Conservation (phyloP, 2,797 vertebrate genomes). For the Mus spretus region DNA sequence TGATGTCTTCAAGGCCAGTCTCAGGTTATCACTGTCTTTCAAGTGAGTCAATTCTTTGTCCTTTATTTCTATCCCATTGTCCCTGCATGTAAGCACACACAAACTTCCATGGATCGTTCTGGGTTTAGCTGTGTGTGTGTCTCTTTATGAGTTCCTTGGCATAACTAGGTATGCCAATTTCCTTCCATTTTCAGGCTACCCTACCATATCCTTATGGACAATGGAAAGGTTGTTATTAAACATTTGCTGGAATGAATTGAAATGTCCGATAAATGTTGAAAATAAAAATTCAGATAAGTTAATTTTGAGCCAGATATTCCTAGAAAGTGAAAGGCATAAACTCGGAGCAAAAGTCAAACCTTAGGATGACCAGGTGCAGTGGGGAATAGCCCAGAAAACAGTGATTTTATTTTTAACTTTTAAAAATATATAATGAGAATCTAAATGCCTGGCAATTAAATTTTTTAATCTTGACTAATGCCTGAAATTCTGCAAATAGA, state of each 20-base stretch:
- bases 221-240: neutral
- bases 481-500: neutral
- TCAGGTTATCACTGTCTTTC: neutral
- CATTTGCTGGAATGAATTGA: neutral
- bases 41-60: neutral
- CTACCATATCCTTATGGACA: neutral
- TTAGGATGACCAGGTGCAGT: neutral
- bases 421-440: slow-evolving; percentile 31
- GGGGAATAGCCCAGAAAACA: neutral
- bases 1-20: neutral
- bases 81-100: neutral
- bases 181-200: neutral
- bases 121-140: neutral
- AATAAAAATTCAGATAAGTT: slow-evolving; percentile 5
- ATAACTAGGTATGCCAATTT: neutral
- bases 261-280: neutral
- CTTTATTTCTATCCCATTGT: neutral
- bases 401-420: neutral
- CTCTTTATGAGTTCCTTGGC: neutral
- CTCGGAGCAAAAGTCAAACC: neutral
- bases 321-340: neutral
- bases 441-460: neutral
- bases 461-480: neutral
- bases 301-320: neutral
- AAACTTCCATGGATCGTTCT: too few relatives aligned